These are phyloP conservation scores for Crotalus helleri DNA, from an alignment of 2,113 vertebrate genomes.

Conservation along the genomic window DNA sequence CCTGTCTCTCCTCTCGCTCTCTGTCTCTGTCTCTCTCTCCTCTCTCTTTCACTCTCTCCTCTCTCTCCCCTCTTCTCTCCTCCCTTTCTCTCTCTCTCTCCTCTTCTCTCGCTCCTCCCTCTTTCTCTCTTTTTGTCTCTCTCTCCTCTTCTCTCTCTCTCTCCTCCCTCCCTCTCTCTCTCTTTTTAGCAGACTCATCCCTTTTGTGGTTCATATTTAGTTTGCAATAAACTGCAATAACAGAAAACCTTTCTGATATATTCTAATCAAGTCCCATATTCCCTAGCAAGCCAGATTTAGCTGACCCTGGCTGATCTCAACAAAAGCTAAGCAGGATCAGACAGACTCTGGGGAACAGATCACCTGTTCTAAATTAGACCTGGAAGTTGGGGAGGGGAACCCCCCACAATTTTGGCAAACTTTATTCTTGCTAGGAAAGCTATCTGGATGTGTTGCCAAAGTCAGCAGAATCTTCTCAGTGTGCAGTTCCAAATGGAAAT, in stretches of 20 bases:
- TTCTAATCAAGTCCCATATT: neutral
- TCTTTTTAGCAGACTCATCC: neutral
- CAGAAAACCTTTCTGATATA: neutral
- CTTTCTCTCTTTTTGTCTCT: no score
- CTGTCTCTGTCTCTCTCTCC: no score
- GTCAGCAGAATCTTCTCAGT: neutral
- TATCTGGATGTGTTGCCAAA: neutral
- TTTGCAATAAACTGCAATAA: neutral
- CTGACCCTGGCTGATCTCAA: neutral
- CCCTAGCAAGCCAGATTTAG: neutral
- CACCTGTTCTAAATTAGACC: neutral
- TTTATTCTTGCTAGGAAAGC: neutral
- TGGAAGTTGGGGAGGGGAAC: neutral
- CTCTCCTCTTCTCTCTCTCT: no score
- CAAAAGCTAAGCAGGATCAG: neutral
- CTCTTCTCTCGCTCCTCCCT: no score
- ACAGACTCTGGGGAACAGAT: neutral
- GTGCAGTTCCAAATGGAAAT: neutral
- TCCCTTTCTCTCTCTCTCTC: no score
- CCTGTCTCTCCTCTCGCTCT: no score
- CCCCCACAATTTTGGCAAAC: neutral
- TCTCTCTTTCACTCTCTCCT: no score
- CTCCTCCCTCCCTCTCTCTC: neutral
- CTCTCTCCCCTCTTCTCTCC: accelerated
- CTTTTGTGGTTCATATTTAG: neutral